phyloP scores from a whole-genome alignment of 2,888 invertebrate genomes.

The Thyatira batis region DNA sequence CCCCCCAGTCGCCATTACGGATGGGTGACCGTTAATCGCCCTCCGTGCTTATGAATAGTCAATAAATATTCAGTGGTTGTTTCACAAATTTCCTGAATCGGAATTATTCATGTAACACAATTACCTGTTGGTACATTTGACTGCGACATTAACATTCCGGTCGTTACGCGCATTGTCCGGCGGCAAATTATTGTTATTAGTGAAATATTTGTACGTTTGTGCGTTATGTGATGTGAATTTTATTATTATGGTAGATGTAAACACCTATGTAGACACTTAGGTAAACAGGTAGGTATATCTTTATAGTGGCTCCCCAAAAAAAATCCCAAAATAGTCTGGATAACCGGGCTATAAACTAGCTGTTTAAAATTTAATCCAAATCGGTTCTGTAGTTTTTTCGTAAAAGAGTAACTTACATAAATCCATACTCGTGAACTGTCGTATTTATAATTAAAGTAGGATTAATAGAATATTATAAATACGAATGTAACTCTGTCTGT shows the following conservation, averaged over 20 bases:
- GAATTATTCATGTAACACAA: conserved; percentile 1
- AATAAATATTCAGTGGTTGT: neutral
- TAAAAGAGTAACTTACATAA: too few species aligned
- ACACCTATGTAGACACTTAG: too few species aligned
- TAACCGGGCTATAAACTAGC: too few species aligned
- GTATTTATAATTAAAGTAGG: too few species aligned
- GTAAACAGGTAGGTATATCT: neutral
- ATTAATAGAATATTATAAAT: too few species aligned
- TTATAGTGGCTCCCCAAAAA: too few species aligned
- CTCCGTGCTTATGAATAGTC: neutral
- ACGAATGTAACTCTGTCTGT: too few species aligned
- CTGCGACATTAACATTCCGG: conserved; percentile 35
- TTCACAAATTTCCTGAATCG: neutral
- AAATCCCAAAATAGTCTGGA: too few species aligned
- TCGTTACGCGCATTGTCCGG: conserved; percentile 36
- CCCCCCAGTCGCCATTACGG: neutral
- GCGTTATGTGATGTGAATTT: neutral
- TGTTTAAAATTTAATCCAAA: too few species aligned
- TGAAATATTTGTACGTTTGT: conserved; percentile 8
- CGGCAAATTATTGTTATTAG: conserved; percentile 8
- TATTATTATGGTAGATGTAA: too few species aligned
- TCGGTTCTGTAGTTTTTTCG: too few species aligned
- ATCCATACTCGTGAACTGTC: too few species aligned
- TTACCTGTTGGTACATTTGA: neutral
- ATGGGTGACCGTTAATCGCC: neutral